Evolutionary conservation across 1,140 invertebrate genomes (phyloP).

Genomic region (Aphelenchoides fujianensis): DNA sequence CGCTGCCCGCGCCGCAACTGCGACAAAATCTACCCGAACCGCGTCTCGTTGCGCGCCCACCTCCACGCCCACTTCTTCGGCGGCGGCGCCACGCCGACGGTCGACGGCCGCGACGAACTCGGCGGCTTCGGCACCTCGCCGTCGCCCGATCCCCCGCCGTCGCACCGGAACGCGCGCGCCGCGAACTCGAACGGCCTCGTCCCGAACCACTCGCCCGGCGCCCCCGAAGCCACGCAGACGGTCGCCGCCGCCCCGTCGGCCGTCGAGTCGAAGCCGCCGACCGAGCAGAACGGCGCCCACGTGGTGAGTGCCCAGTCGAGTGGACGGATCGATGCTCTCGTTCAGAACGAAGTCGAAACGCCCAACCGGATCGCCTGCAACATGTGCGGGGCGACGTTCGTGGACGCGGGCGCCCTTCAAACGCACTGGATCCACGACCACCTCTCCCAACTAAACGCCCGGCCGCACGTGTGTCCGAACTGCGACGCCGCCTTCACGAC

Average conservation of each 20-base stretch:
- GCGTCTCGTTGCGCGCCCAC: slow-evolving; percentile 36
- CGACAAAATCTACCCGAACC: slow-evolving; percentile 45
- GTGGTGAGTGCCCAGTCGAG: slow-evolving; percentile 1
- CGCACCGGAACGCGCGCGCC: not conserved
- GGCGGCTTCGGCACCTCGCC: not conserved
- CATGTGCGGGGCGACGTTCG: slow-evolving; percentile 22
- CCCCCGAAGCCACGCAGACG: slow-evolving; percentile 44
- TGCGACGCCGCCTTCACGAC: slow-evolving; percentile 52
- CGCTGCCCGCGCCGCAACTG: slow-evolving; percentile 41
- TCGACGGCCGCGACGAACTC: slow-evolving; percentile 22
- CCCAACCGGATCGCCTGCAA: not conserved
- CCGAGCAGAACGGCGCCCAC: slow-evolving; percentile 8
- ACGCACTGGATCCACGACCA: slow-evolving; percentile 37
- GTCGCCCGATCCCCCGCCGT: not conserved
- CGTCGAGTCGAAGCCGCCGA: slow-evolving; percentile 13
- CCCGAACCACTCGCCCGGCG: slow-evolving; percentile 28
- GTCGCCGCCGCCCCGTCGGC: not conserved
- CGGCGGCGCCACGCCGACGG: slow-evolving; percentile 29
- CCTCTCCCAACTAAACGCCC: slow-evolving; percentile 24
- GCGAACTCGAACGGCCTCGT: not conserved
- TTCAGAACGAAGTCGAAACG: not conserved
- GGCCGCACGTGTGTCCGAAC: slow-evolving; percentile 40
- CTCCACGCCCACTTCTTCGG: slow-evolving; percentile 41
- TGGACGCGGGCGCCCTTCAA: slow-evolving; percentile 29
- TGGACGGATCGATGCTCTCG: slow-evolving; percentile 8